Evolutionary conservation across 1,140 invertebrate genomes (phyloP).

Genomic region (Eriocheir sinensis): DNA sequence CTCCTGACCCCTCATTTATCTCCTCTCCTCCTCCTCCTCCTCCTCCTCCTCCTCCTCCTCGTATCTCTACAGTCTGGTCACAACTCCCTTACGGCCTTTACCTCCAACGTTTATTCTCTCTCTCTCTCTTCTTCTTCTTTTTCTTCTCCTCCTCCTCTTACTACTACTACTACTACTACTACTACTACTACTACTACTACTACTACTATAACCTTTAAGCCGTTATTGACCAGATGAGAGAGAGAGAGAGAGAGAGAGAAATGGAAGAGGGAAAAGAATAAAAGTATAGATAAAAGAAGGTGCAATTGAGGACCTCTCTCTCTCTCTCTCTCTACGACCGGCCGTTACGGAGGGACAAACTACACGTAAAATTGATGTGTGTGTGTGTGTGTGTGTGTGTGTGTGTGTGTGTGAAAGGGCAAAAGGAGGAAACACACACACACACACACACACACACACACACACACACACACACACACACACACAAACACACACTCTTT

Average conservation of each 20-base stretch:
- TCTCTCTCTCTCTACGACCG: background rate
- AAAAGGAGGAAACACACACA: no score
- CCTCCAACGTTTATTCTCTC: background rate
- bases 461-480: no score
- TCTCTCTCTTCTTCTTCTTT: slow-evolving; percentile 39
- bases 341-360: background rate
- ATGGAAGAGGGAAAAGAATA: background rate
- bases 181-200: slow-evolving; percentile 15
- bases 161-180: background rate
- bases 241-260: slow-evolving; percentile 48
- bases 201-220: background rate
- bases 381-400: no score
- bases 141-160: slow-evolving; percentile 20
- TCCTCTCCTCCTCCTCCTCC: background rate
- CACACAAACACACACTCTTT: no score
- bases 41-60: background rate
- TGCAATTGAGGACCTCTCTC: no score
- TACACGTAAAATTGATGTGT: background rate
- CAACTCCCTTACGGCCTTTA: background rate
- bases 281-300: background rate
- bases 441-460: no score
- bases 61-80: background rate
- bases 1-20: no score
- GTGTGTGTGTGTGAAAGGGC: no score
- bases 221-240: background rate